Conservation (phyloP, 23 tunicate genomes). For the Trididemnum clinides region DNA sequence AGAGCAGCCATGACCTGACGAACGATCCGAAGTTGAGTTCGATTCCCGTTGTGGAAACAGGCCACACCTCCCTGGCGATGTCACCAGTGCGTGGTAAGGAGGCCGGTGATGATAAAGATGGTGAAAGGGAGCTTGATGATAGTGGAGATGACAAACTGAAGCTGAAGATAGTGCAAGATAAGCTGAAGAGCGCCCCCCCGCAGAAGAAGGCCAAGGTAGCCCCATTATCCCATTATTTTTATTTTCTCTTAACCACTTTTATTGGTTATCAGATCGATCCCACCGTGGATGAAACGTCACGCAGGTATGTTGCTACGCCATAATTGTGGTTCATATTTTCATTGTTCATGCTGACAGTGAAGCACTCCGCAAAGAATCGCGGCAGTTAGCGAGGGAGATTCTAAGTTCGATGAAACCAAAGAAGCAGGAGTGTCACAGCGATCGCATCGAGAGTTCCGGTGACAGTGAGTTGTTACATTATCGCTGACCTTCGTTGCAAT, state of each 20-base stretch:
- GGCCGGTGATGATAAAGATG: too few relatives aligned
- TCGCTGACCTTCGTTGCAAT: too few relatives aligned
- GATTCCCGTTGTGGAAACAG: constrained; percentile 33
- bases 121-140: too few relatives aligned
- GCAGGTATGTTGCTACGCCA: not conserved
- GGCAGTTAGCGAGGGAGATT: constrained; percentile 72
- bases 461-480: too few relatives aligned
- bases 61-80: too few relatives aligned
- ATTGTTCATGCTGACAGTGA: constrained; percentile 11
- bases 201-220: not conserved
- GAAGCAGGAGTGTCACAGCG: not conserved
- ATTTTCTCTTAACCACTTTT: too few relatives aligned
- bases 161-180: constrained; percentile 1
- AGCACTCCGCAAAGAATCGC: constrained; percentile 63
- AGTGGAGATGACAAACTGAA: not conserved
- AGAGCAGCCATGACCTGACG: constrained; percentile 89
- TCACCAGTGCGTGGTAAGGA: too few relatives aligned
- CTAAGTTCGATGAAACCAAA: constrained; percentile 19
- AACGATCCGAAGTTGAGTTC: constrained; percentile 86
- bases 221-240: too few relatives aligned
- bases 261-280: too few relatives aligned
- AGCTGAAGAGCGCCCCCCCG: not conserved
- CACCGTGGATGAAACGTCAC: not conserved
- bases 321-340: not conserved
- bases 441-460: not conserved